Evolutionary conservation across 1,140 invertebrate genomes (phyloP).

Genomic region (Trinorchestia longiramus): DNA sequence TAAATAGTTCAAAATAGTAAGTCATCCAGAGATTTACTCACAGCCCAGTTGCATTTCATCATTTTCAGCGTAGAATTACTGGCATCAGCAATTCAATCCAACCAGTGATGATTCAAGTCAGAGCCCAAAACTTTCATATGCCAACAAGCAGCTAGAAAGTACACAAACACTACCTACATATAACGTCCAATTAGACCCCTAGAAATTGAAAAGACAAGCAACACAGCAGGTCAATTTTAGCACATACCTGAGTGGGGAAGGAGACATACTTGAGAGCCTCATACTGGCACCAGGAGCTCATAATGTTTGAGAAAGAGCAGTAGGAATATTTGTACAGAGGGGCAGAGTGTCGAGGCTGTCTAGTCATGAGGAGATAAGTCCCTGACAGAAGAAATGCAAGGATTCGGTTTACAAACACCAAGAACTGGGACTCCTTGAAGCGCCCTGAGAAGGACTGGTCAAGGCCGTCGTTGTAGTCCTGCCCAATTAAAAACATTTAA

Average conservation of each 20-base stretch:
- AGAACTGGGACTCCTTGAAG: constrained; percentile 75
- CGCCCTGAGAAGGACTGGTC: constrained; percentile 62
- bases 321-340: constrained; percentile 97
- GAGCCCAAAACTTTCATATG: not conserved
- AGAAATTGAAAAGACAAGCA: not conserved
- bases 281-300: constrained; percentile 99
- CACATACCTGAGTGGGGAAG: constrained; percentile 91
- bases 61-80: not conserved
- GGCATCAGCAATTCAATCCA: not conserved
- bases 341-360: constrained; percentile 81
- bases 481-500: not conserved
- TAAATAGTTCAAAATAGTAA: not conserved
- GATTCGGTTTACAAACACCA: constrained; percentile 74
- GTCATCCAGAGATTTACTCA: not conserved
- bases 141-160: not conserved
- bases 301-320: constrained; percentile 96
- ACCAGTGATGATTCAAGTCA: not conserved
- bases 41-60: not conserved
- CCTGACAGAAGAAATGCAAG: constrained; percentile 63
- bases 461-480: constrained; percentile 10
- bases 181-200: not conserved
- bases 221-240: not conserved
- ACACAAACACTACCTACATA: not conserved
- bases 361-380: constrained; percentile 56
- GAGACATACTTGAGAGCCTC: constrained; percentile 98